Evolutionary conservation across 2,888 invertebrate species (phyloP).

Genomic region (Drosophila longiperda): DNA sequence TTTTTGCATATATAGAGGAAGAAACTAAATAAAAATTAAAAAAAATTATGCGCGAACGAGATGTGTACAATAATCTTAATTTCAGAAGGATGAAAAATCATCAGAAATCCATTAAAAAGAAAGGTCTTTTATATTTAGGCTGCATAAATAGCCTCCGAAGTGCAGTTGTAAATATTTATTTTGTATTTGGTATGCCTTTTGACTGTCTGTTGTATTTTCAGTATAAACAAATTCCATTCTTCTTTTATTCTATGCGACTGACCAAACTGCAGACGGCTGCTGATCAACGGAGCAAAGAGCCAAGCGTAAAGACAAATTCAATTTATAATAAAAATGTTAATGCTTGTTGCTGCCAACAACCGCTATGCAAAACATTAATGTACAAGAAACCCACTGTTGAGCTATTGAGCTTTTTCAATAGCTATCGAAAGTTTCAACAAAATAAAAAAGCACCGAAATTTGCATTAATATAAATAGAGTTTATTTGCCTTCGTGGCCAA

Average conservation of each 20-base stretch:
- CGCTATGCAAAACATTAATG: neutral
- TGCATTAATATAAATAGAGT: too few species aligned
- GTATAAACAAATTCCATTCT: neutral
- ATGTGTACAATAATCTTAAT: neutral
- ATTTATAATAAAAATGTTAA: neutral
- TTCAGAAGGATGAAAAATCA: too few species aligned
- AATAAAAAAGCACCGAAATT: too few species aligned
- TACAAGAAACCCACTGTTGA: neutral
- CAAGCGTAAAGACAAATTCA: neutral
- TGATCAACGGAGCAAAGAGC: neutral
- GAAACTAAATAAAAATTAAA: neutral
- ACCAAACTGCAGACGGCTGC: neutral
- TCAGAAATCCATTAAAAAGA: neutral
- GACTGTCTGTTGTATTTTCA: neutral
- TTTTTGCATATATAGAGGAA: neutral
- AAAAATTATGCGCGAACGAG: neutral
- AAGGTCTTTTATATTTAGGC: neutral
- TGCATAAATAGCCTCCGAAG: neutral
- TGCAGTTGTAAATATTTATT: neutral
- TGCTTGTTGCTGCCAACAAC: neutral
- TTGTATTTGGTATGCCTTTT: neutral
- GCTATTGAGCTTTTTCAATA: too few species aligned
- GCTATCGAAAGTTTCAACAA: too few species aligned
- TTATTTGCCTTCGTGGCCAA: too few species aligned
- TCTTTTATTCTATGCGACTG: neutral